phyloP scores from a whole-genome alignment of 2,888 invertebrate genomes.

The Galerucella nymphaeae region DNA sequence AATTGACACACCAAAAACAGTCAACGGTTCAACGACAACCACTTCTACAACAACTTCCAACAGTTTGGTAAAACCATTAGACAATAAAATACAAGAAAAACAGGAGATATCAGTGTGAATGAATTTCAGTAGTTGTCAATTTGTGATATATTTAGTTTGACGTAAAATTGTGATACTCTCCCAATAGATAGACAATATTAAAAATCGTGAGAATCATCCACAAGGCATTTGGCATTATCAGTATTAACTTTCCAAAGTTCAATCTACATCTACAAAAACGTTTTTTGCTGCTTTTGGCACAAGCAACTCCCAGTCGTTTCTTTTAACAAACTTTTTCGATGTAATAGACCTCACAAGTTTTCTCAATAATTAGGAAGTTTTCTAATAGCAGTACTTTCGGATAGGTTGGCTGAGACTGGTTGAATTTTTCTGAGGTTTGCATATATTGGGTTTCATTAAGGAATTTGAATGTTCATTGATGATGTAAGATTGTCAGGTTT shows the following conservation, averaged over 20 bases:
- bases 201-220: background rate
- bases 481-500: too few species aligned
- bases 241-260: background rate
- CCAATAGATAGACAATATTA: background rate
- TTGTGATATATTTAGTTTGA: constrained; percentile 26
- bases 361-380: too few species aligned
- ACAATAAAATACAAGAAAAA: constrained; percentile 49
- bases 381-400: too few species aligned
- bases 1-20: constrained; percentile 31
- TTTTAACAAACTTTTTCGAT: too few species aligned
- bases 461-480: too few species aligned
- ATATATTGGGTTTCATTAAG: too few species aligned
- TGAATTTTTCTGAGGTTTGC: too few species aligned
- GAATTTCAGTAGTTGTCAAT: background rate
- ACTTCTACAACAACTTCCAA: constrained; percentile 25
- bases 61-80: constrained; percentile 40
- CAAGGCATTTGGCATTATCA: background rate
- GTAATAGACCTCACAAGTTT: too few species aligned
- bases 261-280: background rate
- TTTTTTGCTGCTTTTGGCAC: too few species aligned
- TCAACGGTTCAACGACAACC: constrained; percentile 24
- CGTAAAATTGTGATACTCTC: constrained; percentile 17
- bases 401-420: too few species aligned
- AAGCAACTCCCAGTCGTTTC: too few species aligned
- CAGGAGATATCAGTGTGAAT: constrained; percentile 53